A percentile compares a stretch with the other conserved stretches of the same genome.
Evolutionary conservation across 1,140 invertebrate genomes (phyloP).

Genomic region (Whitmania pigra): DNA sequence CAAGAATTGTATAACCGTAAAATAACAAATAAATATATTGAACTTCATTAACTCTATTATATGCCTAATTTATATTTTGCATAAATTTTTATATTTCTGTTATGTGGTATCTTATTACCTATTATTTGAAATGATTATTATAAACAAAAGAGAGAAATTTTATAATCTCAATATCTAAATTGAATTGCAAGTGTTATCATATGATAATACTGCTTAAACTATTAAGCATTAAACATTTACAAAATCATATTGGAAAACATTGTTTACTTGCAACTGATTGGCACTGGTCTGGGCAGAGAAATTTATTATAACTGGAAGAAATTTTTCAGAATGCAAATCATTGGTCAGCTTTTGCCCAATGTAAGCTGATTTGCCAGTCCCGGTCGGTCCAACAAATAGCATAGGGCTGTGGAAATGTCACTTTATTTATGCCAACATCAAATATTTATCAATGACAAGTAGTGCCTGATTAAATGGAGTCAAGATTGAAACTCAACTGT

Average conservation of each 20-base stretch:
- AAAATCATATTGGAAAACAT: not conserved
- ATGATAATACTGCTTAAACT: not conserved
- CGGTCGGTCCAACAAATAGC: slow-evolving; percentile 43
- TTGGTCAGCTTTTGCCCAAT: slow-evolving; percentile 43
- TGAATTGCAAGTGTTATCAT: not conserved
- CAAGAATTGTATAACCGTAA: not conserved
- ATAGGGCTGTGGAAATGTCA: slow-evolving; percentile 45
- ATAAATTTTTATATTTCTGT: no score
- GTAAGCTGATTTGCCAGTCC: slow-evolving; percentile 44
- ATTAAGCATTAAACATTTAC: not conserved
- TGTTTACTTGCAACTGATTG: slow-evolving; percentile 50
- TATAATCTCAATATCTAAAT: not conserved
- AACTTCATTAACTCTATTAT: not conserved
- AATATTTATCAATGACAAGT: slow-evolving; percentile 11
- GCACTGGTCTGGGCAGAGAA: slow-evolving; percentile 44
- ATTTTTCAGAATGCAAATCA: slow-evolving; percentile 38
- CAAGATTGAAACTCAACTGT: slow-evolving; percentile 27
- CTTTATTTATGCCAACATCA: not conserved
- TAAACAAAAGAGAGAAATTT: no score
- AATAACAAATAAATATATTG: no score
- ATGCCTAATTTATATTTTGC: no score
- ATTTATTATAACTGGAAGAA: slow-evolving; percentile 41
- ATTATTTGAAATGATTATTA: no score
- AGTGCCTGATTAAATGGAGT: not conserved
- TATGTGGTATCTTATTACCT: no score